Evolutionary conservation across 2,113 vertebrate species (phyloP), one percentile per base, ranked within the genome.

Genomic region (Apaloderma vittatum): DNA sequence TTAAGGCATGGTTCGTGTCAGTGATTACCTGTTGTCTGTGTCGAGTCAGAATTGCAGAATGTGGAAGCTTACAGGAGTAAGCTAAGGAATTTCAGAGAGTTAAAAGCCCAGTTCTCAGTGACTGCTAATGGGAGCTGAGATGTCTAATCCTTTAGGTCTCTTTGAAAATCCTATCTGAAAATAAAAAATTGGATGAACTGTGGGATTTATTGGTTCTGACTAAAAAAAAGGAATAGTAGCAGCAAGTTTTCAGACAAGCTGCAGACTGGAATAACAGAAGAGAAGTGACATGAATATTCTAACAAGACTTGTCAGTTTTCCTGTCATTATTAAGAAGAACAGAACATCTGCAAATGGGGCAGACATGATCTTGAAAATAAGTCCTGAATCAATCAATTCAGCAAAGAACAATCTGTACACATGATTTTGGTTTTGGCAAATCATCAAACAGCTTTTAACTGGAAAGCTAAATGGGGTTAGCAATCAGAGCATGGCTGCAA

Each of bases 321-420:
- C 55, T 84, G 70, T 95, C 63, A 58, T 82, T 86, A 72, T 77
- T 85, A 95, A 80, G 83, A 75, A 89, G 89, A 82, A 72, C 24
- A 75, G 80, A 93, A 94, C 79, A 95, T 93, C 89, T 93, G 61
- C 90, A 86, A 93, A 94, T 67, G 62, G 71, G 37, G 62, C 11
- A 73, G 92, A 88, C 65, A 54, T 46, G 85, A 79, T 93, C 91
- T 95, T 89, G 88, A 94, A 96, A 95, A 79, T 79, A 92, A 96
- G 62, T 73, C 46, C 78, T 68, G 66, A 93, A 65, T 83, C 87
- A 83, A 78, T 85, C 67, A 70, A 51, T 78, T 87, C 57, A 51
- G 57, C 80, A 65, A 49, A 85, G 90, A 92, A 76, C 52, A 51
- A 74, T 83, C 68, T 67, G 63, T 84, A 71, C 48, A 37, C 29